phyloP scores from a whole-genome alignment of 2,797 vertebrate genomes.

The Acrocephalus scirpaceus region DNA sequence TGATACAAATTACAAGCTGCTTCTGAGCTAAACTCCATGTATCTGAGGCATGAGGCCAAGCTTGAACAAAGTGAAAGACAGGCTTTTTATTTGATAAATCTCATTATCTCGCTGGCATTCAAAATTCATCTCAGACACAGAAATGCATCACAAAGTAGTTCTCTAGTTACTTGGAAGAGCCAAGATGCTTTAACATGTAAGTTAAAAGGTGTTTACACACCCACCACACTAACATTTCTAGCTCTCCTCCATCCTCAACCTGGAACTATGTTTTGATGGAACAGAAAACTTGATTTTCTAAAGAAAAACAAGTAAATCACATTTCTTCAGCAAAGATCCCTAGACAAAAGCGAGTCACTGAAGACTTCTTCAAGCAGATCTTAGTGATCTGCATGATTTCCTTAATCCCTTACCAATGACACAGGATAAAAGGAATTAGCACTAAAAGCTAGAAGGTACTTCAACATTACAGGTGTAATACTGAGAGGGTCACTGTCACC shows the following conservation, averaged over 20 bases:
- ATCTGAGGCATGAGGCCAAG: constrained; percentile 46
- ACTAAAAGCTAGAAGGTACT: background rate
- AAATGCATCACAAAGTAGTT: background rate
- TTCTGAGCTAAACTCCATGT: constrained; percentile 5
- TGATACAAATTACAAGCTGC: constrained; percentile 8
- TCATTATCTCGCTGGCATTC: constrained; percentile 44
- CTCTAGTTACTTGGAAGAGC: background rate
- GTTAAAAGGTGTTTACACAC: background rate
- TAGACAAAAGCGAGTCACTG: constrained; percentile 8
- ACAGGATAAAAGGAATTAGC: background rate
- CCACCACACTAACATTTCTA: background rate
- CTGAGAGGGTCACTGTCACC: background rate
- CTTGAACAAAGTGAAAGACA: constrained; percentile 48
- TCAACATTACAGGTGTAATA: background rate
- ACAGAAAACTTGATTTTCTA: background rate
- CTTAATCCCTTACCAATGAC: background rate
- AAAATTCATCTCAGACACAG: constrained; percentile 31
- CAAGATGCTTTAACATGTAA: background rate
- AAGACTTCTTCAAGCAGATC: background rate
- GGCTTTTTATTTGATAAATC: constrained; percentile 52
- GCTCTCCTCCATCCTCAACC: background rate
- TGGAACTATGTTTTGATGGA: background rate
- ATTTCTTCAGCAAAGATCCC: background rate
- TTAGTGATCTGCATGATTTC: background rate
- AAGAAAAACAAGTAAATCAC: background rate